phyloP scores from a whole-genome alignment of 1,140 invertebrate species.

The Dendroctonus ponderosae region DNA sequence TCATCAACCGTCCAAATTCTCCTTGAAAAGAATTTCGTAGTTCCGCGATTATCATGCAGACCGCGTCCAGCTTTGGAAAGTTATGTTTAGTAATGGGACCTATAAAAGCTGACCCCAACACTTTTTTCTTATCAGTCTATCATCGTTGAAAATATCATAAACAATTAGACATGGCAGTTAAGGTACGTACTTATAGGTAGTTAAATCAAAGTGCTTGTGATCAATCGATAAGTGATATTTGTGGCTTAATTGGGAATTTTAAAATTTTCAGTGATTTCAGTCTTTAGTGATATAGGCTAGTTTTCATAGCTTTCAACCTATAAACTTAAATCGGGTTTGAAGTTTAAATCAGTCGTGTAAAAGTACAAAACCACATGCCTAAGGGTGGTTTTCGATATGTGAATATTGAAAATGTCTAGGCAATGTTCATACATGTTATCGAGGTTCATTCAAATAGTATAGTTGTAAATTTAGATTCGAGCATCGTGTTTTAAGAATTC shows the following conservation, averaged over 20 bases:
- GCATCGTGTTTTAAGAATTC: too few relatives aligned
- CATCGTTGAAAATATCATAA: slow-evolving; percentile 21
- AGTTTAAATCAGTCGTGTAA: neutral
- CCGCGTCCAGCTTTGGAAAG: slow-evolving; percentile 18
- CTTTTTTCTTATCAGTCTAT: slow-evolving; percentile 29
- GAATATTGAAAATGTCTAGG: too few relatives aligned
- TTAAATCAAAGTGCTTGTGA: neutral
- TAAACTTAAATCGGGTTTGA: neutral
- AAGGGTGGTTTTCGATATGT: neutral
- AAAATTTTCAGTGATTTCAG: too few relatives aligned
- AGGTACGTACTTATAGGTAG: slow-evolving; percentile 22
- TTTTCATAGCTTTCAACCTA: neutral
- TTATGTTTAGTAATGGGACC: slow-evolving; percentile 22
- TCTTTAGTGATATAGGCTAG: neutral
- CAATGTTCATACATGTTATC: too few relatives aligned
- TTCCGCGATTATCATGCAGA: slow-evolving; percentile 19
- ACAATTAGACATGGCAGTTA: slow-evolving; percentile 30
- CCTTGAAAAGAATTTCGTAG: slow-evolving; percentile 25
- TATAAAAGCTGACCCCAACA: slow-evolving; percentile 28
- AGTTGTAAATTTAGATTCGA: too few relatives aligned
- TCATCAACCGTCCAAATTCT: slow-evolving; percentile 6
- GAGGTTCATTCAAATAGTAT: too few relatives aligned
- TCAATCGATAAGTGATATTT: neutral
- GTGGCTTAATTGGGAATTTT: neutral
- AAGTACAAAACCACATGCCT: neutral